These are phyloP conservation scores for Lasioglossum vierecki DNA, from an alignment of 2,888 invertebrate genomes.

Conservation along the genomic window DNA sequence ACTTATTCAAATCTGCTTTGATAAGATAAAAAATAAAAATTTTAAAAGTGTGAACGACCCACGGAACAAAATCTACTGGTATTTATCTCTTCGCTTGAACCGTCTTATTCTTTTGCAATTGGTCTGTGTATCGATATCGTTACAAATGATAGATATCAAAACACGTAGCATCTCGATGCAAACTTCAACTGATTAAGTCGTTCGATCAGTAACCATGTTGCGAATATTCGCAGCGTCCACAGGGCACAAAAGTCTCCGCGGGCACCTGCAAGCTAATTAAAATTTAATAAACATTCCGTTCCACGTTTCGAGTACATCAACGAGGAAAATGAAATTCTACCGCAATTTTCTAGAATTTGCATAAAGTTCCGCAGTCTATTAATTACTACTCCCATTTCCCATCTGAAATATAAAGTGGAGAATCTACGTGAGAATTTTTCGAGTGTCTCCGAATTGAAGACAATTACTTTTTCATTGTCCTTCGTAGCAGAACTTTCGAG, in stretches of 20 bases:
- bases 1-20: too few relatives aligned
- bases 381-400: neutral
- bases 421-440: neutral
- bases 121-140: too few relatives aligned
- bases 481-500: neutral
- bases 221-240: neutral
- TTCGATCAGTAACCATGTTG: neutral
- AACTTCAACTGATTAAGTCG: too few relatives aligned
- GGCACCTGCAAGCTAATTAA: neutral
- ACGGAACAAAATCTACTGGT: too few relatives aligned
- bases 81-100: too few relatives aligned
- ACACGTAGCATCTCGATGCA: neutral
- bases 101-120: too few relatives aligned
- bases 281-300: neutral
- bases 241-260: neutral
- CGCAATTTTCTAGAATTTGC: neutral
- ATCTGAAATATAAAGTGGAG: neutral
- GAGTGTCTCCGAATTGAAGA: neutral
- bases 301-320: neutral
- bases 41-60: too few relatives aligned
- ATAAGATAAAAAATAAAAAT: too few relatives aligned
- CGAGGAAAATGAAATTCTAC: conserved; percentile 6
- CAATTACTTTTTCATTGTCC: neutral
- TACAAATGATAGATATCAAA: neutral
- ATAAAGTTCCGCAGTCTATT: conserved; percentile 1